phyloP scores from a whole-genome alignment of 1,140 invertebrate species.

The Zaprionus inermis region DNA sequence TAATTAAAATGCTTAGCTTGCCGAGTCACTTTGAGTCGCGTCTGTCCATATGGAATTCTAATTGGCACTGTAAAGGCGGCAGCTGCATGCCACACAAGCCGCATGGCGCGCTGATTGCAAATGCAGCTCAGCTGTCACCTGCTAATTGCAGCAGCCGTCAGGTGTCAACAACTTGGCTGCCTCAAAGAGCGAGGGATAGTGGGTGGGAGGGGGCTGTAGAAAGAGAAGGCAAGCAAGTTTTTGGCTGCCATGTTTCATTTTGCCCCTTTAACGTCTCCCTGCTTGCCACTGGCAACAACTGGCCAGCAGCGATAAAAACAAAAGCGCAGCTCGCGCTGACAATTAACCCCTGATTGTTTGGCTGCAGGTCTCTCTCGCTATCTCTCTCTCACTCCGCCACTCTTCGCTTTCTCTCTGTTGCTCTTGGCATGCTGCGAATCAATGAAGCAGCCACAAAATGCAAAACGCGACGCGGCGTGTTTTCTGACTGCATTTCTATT shows the following conservation, averaged over 20 bases:
- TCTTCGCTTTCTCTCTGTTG: background rate
- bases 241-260: background rate
- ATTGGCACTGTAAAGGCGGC: background rate
- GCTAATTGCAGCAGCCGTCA: constrained; percentile 8
- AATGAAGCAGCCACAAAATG: constrained; percentile 36
- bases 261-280: background rate
- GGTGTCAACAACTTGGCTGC: background rate
- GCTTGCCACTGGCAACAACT: background rate
- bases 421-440: constrained; percentile 23
- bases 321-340: background rate
- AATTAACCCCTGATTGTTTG: background rate
- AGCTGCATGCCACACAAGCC: background rate
- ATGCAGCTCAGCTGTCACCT: constrained; percentile 11
- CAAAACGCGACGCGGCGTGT: background rate
- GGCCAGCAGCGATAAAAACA: background rate
- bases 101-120: constrained; percentile 3
- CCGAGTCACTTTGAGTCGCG: background rate
- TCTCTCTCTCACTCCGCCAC: background rate
- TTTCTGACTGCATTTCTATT: constrained; percentile 20
- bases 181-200: background rate
- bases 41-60: constrained; percentile 7
- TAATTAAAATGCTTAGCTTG: constrained; percentile 23
- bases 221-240: background rate
- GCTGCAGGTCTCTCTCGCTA: background rate
- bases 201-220: background rate